Evolutionary conservation across 2,888 invertebrate genomes (phyloP).

Genomic region (Athetis lepigone): DNA sequence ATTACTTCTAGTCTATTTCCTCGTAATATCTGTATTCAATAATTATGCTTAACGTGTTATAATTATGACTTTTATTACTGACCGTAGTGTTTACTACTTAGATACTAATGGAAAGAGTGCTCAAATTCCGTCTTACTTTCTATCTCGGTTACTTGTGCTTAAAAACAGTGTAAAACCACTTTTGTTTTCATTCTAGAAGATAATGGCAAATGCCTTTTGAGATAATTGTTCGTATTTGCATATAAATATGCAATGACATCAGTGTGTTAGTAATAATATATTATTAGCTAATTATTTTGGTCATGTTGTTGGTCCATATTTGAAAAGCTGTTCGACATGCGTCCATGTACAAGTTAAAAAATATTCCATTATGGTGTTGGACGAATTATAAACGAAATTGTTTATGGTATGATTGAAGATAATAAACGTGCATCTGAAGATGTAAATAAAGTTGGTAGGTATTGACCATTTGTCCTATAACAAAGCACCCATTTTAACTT

Average conservation of each 20-base stretch:
- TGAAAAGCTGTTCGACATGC: constrained; percentile 6
- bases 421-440: neutral
- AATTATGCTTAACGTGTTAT: too few species aligned
- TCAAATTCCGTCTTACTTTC: too few species aligned
- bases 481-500: too few species aligned
- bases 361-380: neutral
- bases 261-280: constrained; percentile 34
- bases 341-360: constrained; percentile 7
- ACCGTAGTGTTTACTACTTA: too few species aligned
- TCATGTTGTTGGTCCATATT: constrained; percentile 11
- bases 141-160: too few species aligned
- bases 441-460: too few species aligned
- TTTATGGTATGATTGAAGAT: neutral
- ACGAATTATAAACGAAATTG: neutral
- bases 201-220: constrained; percentile 30
- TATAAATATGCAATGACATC: constrained; percentile 32
- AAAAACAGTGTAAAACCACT: too few species aligned
- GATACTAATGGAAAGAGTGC: too few species aligned
- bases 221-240: constrained; percentile 30
- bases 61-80: too few species aligned
- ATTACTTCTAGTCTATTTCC: too few species aligned
- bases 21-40: too few species aligned
- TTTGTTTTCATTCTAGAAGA: neutral
- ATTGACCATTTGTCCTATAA: too few species aligned
- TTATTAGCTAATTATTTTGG: constrained; percentile 35